Base-by-base conservation (phyloP, 2,113 vertebrate species). In the Lagenorhynchus albirostris region DNA sequence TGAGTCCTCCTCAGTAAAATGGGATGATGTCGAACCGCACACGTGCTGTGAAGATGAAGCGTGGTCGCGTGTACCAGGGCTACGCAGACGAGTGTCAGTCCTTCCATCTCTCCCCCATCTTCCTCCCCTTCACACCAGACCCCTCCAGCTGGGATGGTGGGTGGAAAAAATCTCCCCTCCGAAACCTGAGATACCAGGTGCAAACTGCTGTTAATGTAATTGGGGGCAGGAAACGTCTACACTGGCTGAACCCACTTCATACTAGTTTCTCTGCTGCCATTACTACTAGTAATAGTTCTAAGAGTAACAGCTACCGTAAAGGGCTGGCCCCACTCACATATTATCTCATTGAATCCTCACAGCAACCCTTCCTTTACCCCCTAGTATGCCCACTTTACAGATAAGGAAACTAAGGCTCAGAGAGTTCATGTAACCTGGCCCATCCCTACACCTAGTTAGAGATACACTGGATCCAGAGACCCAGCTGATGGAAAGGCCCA, bases 41-140 rank as follows among this genome's bases (percentile, higher is more conserved):
- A 3, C 0, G 1, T 20, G 18, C 36, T 12, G 10, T 60, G 67
- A 41, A 7, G 44, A 9, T 0, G 5, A 29, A 65, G 38, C 0
- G 0, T 4, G 29, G 9, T 1, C n/a, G 6, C 0, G 0, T 2
- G 8, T 1, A 1, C 5, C 1, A 36, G 33, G n/a, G 0, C 20
- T 2, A 29, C 21, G 41, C 36, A 15, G 10, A 7, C 8, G 17
- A 2, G 25, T 1, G 5, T 29, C 1, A 1, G 36, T 13, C 50
- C 3, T 1, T 23, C n/a, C 23, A 5, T 4, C n/a, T 17, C 31
- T 29, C 33, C 62, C 47, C 8, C 1, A 5, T 5, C 33, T 23
- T 21, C 36, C 17, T 1, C 17, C 33, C 1, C 38, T 38, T n/a
- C 25, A 62, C 7, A 17, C 17, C 13, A 47, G 63, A 9, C 12